A percentile compares a stretch with the other conserved stretches of the same genome.
These are phyloP conservation scores for Brachionichthys hirsutus DNA, from an alignment of 2,113 vertebrate species.

Conservation along the genomic window DNA sequence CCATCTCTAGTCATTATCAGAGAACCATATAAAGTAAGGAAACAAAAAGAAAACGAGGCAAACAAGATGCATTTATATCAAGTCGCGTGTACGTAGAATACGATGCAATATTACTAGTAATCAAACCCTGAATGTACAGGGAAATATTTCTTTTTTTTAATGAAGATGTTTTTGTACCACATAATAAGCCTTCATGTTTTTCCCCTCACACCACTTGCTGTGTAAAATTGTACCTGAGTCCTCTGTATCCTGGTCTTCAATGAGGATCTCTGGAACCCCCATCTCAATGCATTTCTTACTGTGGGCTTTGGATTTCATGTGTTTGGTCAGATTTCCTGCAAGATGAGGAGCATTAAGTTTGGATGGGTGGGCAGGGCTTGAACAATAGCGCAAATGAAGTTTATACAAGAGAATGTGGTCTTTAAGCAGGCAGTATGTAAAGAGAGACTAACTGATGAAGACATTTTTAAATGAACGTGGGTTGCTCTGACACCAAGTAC, in stretches of 20 bases:
- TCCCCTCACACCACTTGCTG: neutral
- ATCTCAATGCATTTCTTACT: slow-evolving; percentile 99
- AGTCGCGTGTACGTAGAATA: neutral
- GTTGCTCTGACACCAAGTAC: slow-evolving; percentile 73
- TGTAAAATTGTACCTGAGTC: slow-evolving; percentile 85
- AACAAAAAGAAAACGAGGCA: slow-evolving; percentile 14
- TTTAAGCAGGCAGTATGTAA: slow-evolving; percentile 59
- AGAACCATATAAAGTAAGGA: slow-evolving; percentile 41
- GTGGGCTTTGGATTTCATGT: slow-evolving; percentile 99
- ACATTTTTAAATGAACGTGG: slow-evolving; percentile 76
- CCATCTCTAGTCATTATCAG: slow-evolving; percentile 36
- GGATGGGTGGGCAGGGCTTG: slow-evolving; percentile 51
- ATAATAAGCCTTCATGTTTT: neutral
- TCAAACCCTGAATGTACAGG: neutral
- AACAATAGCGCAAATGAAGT: slow-evolving; percentile 53
- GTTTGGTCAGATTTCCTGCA: slow-evolving; percentile 97
- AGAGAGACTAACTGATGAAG: slow-evolving; percentile 74
- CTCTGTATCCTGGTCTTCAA: slow-evolving; percentile 93
- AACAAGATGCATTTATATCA: slow-evolving; percentile 4
- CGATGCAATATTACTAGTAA: neutral
- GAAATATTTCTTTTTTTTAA: neutral
- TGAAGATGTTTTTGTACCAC: neutral
- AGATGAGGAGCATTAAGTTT: slow-evolving; percentile 31
- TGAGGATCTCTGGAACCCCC: slow-evolving; percentile 86
- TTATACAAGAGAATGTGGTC: slow-evolving; percentile 69